Evolutionary conservation across 2,888 invertebrate species (phyloP).

Genomic region (Thyatira batis): DNA sequence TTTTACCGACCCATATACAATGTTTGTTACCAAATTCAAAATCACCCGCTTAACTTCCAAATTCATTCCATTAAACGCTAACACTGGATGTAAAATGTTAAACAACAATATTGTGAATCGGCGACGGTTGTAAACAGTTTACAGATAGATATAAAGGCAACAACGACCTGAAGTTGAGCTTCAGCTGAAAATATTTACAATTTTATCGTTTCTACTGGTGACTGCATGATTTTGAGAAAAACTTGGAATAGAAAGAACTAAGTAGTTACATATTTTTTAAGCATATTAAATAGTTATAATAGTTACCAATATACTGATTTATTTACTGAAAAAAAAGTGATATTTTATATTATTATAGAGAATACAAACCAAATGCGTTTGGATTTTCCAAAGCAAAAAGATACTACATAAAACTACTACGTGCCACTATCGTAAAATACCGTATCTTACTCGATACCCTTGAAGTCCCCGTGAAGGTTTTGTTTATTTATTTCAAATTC

Average conservation of each 20-base stretch:
- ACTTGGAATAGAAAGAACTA: neutral
- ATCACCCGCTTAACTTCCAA: neutral
- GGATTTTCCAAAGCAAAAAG: neutral
- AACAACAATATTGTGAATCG: constrained; percentile 29
- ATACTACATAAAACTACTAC: neutral
- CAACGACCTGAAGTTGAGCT: constrained; percentile 36
- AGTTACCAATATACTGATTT: too few species aligned
- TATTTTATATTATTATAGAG: too few species aligned
- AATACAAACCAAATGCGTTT: neutral
- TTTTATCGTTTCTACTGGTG: constrained; percentile 31
- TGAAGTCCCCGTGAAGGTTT: neutral
- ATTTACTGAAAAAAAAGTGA: too few species aligned
- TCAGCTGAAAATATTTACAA: constrained; percentile 37
- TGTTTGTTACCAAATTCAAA: neutral
- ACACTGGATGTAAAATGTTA: constrained; percentile 34
- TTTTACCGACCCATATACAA: neutral
- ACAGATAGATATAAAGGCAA: constrained; percentile 44
- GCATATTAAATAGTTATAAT: too few species aligned
- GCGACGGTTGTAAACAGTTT: constrained; percentile 48
- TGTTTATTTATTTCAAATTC: neutral
- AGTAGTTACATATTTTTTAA: too few species aligned
- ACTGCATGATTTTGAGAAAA: constrained; percentile 11
- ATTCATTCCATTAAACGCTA: constrained; percentile 8
- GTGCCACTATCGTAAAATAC: neutral
- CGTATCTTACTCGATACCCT: neutral